Base-by-base conservation (phyloP, 2,888 invertebrate species). In the Prosopocoilus inquinatus region DNA sequence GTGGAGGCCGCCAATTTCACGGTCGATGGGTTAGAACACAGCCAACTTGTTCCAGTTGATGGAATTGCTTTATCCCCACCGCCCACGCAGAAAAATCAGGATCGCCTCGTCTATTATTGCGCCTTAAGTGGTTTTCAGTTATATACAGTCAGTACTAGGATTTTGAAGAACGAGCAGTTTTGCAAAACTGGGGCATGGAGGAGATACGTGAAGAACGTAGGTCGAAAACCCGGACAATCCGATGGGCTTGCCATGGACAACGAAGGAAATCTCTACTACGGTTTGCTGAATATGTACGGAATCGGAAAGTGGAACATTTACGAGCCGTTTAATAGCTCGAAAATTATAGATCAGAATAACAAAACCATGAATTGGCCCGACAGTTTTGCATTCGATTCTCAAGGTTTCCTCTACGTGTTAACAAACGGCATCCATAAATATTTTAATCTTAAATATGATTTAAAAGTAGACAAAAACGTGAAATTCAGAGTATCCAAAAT, bases 191-290 rank as follows among this genome's bases (percentile, higher is more conserved):
- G 64, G 12, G 54, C 54, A n/a, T 75, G 73, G 73, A 66, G 70
- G 47, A 60, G 54, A 34, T 57, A 57, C 62, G 81, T 87, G 0
- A 77, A 74, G 5, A 81, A 84, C 56, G 73, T 85, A 36, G 87
- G 86, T 0, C 70, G 74, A 1, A 88, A 87, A 70, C 74, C 79
- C 1, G 86, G 86, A 1, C 86, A 87, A 70, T 84, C 85, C 0
- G 87, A 86, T 64, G 88, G 88, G 0, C 85, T 88, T 84, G 82
- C 83, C 60, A 85, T 88, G 84, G 86, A 87, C 62, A 80, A 84
- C 3, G 77, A 76, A 4, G 87, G 87, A 3, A 72, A 82, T 11
- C 78, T 89, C 20, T 88, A 85, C 74, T 87, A 81, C 70, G 88
- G 88, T 34, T 78, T 87, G 33, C 74, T 88, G 50, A 84, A 84